A percentile compares a stretch with the other conserved stretches of the same genome.
Conservation (phyloP, 2,888 invertebrate species). For the Aphrophora alni region DNA sequence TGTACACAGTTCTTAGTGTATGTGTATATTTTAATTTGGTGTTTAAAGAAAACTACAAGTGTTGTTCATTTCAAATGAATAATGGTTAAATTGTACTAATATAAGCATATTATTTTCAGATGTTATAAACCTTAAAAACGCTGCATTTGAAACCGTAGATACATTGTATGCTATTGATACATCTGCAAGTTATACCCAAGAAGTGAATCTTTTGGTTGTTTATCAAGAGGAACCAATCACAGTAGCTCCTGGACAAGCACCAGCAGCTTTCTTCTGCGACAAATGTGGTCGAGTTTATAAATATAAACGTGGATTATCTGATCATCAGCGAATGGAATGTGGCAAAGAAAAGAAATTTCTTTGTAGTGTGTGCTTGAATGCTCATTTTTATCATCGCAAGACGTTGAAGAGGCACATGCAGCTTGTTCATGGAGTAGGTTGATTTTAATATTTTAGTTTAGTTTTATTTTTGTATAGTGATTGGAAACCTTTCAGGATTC, state of each 20-base stretch:
- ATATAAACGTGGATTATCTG: conserved; percentile 40
- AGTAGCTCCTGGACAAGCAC: neutral
- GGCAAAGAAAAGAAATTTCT: conserved; percentile 44
- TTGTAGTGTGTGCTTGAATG: conserved; percentile 42
- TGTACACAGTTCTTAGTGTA: too few species aligned
- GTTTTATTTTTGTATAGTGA: too few species aligned
- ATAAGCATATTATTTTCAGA: neutral
- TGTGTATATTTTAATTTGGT: too few species aligned
- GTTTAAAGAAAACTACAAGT: too few species aligned
- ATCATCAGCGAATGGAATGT: conserved; percentile 45
- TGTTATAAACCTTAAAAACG: neutral
- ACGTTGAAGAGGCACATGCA: conserved; percentile 37
- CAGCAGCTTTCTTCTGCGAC: neutral
- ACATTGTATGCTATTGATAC: neutral
- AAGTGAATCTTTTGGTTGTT: neutral
- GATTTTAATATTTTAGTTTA: too few species aligned
- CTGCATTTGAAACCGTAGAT: neutral
- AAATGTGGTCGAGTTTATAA: conserved; percentile 41
- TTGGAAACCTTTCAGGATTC: too few species aligned
- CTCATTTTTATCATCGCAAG: conserved; percentile 41
- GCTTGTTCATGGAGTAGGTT: conserved; percentile 11
- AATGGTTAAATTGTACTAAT: too few species aligned
- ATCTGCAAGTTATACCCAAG: neutral
- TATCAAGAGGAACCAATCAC: neutral
- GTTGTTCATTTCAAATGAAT: too few species aligned